Percentiles rank a stretch among this genome's conserved stretches.
Conservation (phyloP, 1,140 invertebrate genomes). For the Trichoplusia ni region DNA sequence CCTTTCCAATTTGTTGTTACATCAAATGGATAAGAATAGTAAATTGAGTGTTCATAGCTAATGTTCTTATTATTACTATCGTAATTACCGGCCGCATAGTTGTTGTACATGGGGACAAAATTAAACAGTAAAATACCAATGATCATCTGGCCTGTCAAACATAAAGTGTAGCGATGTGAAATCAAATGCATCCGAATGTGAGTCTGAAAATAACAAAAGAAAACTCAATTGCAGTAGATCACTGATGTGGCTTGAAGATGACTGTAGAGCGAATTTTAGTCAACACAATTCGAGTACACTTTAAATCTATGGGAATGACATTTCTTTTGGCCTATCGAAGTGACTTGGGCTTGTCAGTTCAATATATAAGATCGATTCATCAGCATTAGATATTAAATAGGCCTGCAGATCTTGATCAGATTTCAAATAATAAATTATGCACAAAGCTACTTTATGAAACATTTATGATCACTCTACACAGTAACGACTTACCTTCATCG, state of each 20-base stretch:
- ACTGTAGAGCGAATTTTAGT: no score
- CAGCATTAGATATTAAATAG: no score
- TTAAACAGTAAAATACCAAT: slow-evolving; percentile 4
- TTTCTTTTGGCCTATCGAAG: no score
- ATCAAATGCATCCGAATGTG: slow-evolving; percentile 20
- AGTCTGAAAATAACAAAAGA: slow-evolving; percentile 25
- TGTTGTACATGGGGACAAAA: slow-evolving; percentile 25
- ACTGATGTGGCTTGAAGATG: no score
- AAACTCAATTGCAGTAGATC: neutral
- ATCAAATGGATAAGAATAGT: slow-evolving; percentile 30
- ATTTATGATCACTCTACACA: no score
- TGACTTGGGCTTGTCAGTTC: no score
- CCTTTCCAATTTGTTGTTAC: slow-evolving; percentile 11
- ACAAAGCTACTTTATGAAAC: no score
- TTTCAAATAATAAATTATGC: no score
- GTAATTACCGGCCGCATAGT: slow-evolving; percentile 22
- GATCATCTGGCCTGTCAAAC: slow-evolving; percentile 6
- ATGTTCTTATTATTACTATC: neutral
- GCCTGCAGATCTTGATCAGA: no score
- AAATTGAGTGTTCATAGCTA: slow-evolving; percentile 33
- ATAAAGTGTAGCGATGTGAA: slow-evolving; percentile 15
- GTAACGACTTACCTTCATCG: slow-evolving; percentile 45
- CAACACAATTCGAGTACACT: no score
- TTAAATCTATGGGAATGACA: no score
- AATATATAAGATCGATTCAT: no score